phyloP scores from a whole-genome alignment of 1,140 invertebrate genomes.

The Micrasema longulum region DNA sequence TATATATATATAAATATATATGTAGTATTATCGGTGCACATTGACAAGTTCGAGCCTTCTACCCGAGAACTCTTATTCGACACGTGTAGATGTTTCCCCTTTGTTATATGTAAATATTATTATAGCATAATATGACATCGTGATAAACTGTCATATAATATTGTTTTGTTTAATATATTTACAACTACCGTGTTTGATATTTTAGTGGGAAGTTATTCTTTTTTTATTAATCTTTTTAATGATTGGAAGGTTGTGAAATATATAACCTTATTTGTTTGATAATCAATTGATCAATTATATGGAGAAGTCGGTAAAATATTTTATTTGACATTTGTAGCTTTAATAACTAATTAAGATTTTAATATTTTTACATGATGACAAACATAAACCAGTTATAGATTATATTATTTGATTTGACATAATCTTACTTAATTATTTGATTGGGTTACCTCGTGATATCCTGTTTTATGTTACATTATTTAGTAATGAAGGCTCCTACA shows the following conservation, averaged over 20 bases:
- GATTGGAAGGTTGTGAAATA: constrained; percentile 45
- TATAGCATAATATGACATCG: constrained; percentile 1
- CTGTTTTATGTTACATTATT: constrained; percentile 12
- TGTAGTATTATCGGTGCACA: neutral
- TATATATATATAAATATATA: constrained; percentile 2
- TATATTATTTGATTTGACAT: constrained; percentile 10
- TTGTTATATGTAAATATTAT: constrained; percentile 14
- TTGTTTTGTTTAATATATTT: constrained; percentile 30
- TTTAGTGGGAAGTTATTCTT: constrained; percentile 12
- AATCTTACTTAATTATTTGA: constrained; percentile 27
- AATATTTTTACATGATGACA: constrained; percentile 44
- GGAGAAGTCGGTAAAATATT: constrained; percentile 31
- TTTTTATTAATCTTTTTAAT: constrained; percentile 34
- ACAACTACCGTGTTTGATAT: constrained; percentile 10
- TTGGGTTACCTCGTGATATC: constrained; percentile 18
- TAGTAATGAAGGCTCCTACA: too few species aligned
- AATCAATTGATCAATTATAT: constrained; percentile 41
- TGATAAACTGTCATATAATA: constrained; percentile 25
- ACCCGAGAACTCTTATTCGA: neutral
- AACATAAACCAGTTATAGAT: constrained; percentile 38
- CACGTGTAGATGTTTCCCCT: constrained; percentile 3
- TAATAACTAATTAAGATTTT: constrained; percentile 39
- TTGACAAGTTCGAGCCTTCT: neutral
- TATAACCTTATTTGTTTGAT: constrained; percentile 43
- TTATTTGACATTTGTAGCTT: constrained; percentile 45